A percentile compares a stretch with the other conserved stretches of the same genome.
phyloP scores from a whole-genome alignment of 1,140 invertebrate species.

The Drosophila takahashii region DNA sequence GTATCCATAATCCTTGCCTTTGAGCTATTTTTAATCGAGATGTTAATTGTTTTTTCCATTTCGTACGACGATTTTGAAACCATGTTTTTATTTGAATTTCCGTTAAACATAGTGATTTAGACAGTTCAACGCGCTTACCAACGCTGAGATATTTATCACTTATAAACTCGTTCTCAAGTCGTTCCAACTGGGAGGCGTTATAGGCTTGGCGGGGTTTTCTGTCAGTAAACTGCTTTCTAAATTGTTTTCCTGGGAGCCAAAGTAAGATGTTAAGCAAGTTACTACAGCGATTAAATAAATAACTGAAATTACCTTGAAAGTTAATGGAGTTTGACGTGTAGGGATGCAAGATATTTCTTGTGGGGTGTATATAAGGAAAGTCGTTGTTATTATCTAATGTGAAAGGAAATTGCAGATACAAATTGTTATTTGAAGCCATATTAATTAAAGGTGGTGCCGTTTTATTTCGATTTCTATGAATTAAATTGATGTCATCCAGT shows the following conservation, averaged over 20 bases:
- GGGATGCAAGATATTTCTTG: too few species aligned
- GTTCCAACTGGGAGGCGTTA: slow-evolving; percentile 95
- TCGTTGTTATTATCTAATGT: too few species aligned
- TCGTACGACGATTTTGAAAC: slow-evolving; percentile 97
- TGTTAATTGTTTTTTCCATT: slow-evolving; percentile 98
- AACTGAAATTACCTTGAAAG: too few species aligned
- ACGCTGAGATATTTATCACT: slow-evolving; percentile 98
- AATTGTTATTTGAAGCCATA: too few species aligned
- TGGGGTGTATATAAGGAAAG: too few species aligned
- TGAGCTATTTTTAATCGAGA: slow-evolving; percentile 94
- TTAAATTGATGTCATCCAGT: too few species aligned
- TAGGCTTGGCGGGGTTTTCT: slow-evolving; percentile 97
- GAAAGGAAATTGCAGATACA: too few species aligned
- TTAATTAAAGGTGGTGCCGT: too few species aligned
- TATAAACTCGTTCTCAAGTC: slow-evolving; percentile 96
- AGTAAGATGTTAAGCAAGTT: too few species aligned
- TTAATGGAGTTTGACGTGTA: too few species aligned
- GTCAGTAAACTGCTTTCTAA: slow-evolving; percentile 93
- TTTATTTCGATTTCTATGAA: too few species aligned
- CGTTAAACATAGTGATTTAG: slow-evolving; percentile 93
- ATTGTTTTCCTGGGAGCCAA: slow-evolving; percentile 87
- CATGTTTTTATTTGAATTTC: slow-evolving; percentile 99
- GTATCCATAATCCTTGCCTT: slow-evolving; percentile 89
- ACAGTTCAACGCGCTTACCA: slow-evolving; percentile 96
- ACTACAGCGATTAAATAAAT: too few species aligned